Evolutionary conservation across 2,797 vertebrate genomes (phyloP), one percentile per base, ranked within the genome.

Genomic region (Tamandua tetradactyla): DNA sequence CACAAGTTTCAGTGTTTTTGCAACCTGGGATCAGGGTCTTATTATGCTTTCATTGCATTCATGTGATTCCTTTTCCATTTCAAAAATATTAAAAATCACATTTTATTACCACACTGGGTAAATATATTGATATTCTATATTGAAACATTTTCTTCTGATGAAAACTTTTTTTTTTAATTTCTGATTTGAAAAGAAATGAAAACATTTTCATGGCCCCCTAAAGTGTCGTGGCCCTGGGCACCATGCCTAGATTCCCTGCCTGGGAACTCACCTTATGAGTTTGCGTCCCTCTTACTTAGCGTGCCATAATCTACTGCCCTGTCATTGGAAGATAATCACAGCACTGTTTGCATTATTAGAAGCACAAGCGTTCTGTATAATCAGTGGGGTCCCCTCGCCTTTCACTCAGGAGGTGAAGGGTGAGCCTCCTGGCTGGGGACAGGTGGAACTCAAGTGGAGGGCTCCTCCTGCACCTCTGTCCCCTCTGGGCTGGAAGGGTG

Each of bases 301-400:
- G 13, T 55, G n/a, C 5, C 5, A 0, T 55, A 49, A 23, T 1
- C 3, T 13, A 7, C 10, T 22, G 74, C 55, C 32, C 74, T 35
- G 47, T 22, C n/a, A 0, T 35, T 35, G 11, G 35, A 47, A 76
- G 52, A 76, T 23, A 6, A 35, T 32, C 52, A 49, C 5, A 8
- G 47, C 35, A 32, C 47, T 7, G 14, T 23, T 7, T 1, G 0
- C 2, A 2, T 7, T 23, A 13, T 23, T n/a, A 52, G 32, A 35
- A 35, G 13, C 5, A 1, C 0, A 0, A 22, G 20, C 47, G 35
- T 76, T 35, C 47, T 52, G 55, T 12, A 35, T 22, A 4, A 32
- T 5, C 20, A n/a, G 11, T 76, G 74, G 6, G 12, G 30, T 35
- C 20, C 47, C 3, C 2, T 12, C 23, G 32, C 52, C 10, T 22